Percentiles rank a stretch among this genome's conserved stretches.
Evolutionary conservation across 2,888 invertebrate species (phyloP).

Genomic region (Nebria brevicollis): DNA sequence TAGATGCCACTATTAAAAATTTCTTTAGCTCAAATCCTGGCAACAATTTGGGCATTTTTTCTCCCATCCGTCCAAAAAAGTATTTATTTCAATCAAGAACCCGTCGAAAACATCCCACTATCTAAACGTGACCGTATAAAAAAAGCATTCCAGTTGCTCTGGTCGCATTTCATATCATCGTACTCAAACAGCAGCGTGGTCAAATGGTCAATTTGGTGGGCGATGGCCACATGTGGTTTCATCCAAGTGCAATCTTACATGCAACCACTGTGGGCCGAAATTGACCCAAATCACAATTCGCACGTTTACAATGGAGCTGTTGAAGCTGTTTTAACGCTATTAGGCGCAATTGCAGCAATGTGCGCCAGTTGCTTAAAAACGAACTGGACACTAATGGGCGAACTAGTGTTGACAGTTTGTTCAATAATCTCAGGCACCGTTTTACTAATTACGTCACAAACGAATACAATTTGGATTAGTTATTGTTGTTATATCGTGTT

Average conservation of each 20-base stretch:
- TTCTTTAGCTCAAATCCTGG: slow-evolving; percentile 74
- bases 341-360: slow-evolving; percentile 72
- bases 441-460: slow-evolving; percentile 62
- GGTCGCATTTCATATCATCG: slow-evolving; percentile 68
- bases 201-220: slow-evolving; percentile 86
- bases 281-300: slow-evolving; percentile 65
- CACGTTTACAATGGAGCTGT: slow-evolving; percentile 78
- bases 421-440: slow-evolving; percentile 68
- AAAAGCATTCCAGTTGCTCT: slow-evolving; percentile 65
- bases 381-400: slow-evolving; percentile 63
- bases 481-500: slow-evolving; percentile 81
- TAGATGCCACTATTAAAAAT: not conserved
- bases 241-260: slow-evolving; percentile 79
- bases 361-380: slow-evolving; percentile 65
- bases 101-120: slow-evolving; percentile 47
- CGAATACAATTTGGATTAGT: slow-evolving; percentile 67
- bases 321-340: slow-evolving; percentile 78
- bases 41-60: slow-evolving; percentile 77
- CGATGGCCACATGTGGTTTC: slow-evolving; percentile 77
- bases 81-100: slow-evolving; percentile 77
- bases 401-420: slow-evolving; percentile 63
- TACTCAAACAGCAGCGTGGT: slow-evolving; percentile 70
- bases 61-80: slow-evolving; percentile 79
- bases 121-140: slow-evolving; percentile 41
- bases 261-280: slow-evolving; percentile 84